A percentile compares a stretch with the other conserved stretches of the same genome.
Conservation (phyloP, 2,888 invertebrate species). For the Polyommatus icarus region DNA sequence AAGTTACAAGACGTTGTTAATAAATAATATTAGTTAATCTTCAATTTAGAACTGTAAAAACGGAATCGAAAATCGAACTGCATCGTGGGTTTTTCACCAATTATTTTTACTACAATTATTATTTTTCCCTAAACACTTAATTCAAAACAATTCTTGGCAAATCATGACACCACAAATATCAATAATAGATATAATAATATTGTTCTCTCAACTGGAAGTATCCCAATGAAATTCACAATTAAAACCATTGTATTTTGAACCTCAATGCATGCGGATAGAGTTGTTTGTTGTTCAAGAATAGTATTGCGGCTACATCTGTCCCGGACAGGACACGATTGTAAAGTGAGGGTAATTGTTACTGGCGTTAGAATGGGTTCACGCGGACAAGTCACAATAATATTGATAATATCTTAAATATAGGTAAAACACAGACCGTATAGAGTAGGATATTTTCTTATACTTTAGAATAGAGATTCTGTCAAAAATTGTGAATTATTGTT, state of each 20-base stretch:
- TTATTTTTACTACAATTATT: no score
- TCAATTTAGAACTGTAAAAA: no score
- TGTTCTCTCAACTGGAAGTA: not conserved
- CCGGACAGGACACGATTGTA: not conserved
- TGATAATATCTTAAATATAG: not conserved
- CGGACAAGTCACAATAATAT: not conserved
- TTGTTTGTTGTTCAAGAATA: not conserved
- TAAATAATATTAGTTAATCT: no score
- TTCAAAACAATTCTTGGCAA: not conserved
- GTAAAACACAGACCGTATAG: not conserved
- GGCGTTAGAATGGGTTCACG: not conserved
- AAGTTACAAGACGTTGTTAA: no score
- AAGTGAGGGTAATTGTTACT: not conserved
- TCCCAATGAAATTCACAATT: not conserved
- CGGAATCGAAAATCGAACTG: no score
- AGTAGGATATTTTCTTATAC: no score
- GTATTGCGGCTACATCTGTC: constrained; percentile 12
- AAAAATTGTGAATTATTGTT: no score
- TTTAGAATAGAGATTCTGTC: no score
- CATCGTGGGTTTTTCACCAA: no score
- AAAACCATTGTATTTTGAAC: not conserved
- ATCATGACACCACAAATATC: not conserved
- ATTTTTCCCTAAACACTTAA: no score
- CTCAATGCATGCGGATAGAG: not conserved
- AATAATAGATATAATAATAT: not conserved